Percentiles rank a stretch among this genome's conserved stretches.
These are phyloP conservation scores for Phyto melanocephala DNA, from an alignment of 2,888 invertebrate species.

Conservation along the genomic window DNA sequence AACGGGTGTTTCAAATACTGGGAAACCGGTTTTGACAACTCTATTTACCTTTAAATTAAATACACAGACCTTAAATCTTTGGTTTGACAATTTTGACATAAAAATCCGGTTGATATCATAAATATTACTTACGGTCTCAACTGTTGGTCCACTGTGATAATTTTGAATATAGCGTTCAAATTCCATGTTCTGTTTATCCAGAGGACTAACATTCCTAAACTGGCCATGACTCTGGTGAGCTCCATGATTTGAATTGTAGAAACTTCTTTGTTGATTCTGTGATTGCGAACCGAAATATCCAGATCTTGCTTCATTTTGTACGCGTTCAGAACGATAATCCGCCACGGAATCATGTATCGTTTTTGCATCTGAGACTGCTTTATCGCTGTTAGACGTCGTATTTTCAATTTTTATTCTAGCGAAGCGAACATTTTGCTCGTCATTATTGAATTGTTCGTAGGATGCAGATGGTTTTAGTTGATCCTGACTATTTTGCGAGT, in stretches of 20 bases:
- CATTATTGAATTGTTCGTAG: constrained; percentile 4
- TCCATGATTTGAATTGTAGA: constrained; percentile 55
- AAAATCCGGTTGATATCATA: too few species aligned
- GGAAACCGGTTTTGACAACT: too few species aligned
- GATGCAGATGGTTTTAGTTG: constrained; percentile 21
- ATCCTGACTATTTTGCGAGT: not conserved
- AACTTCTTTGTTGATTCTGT: constrained; percentile 9
- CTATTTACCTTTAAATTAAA: too few species aligned
- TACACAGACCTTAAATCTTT: too few species aligned
- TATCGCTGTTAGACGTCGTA: constrained; percentile 10
- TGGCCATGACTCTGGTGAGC: constrained; percentile 67
- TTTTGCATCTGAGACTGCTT: not conserved
- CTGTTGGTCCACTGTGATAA: constrained; percentile 76
- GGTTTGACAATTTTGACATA: too few species aligned
- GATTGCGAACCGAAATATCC: constrained; percentile 1
- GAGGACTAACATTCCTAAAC: constrained; percentile 71
- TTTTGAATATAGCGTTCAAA: constrained; percentile 76
- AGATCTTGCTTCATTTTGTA: constrained; percentile 47
- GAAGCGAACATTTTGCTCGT: constrained; percentile 66
- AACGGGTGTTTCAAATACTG: too few species aligned
- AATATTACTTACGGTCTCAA: constrained; percentile 74
- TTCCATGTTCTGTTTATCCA: constrained; percentile 74
- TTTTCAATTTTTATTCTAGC: constrained; percentile 59
- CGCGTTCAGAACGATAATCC: constrained; percentile 46
- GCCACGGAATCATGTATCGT: not conserved